Conservation (phyloP, 2,113 vertebrate genomes). For the Arizona elegans region DNA sequence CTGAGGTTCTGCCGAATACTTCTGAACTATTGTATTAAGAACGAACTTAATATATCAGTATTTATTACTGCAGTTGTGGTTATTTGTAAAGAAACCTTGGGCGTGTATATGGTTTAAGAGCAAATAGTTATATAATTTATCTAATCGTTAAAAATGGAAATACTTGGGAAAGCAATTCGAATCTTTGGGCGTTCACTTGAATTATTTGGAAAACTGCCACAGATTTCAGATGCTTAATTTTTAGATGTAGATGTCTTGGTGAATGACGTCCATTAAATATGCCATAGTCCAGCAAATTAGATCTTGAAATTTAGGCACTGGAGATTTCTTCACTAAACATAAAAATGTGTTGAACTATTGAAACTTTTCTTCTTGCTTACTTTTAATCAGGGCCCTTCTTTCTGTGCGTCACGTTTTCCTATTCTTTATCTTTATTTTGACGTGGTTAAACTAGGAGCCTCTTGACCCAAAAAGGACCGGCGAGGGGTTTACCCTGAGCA, state of each 20-base stretch:
- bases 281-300: background rate
- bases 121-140: background rate
- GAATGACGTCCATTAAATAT: background rate
- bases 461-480: background rate
- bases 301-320: background rate
- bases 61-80: background rate
- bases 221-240: background rate
- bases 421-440: background rate
- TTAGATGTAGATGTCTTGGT: background rate
- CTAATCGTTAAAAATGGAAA: background rate
- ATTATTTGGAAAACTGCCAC: background rate
- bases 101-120: background rate
- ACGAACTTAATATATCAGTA: background rate
- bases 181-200: background rate
- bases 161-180: background rate
- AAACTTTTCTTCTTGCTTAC: background rate
- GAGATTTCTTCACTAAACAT: background rate
- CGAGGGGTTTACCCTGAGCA: background rate
- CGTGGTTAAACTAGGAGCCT: background rate
- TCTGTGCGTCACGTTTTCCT: background rate
- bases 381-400: background rate
- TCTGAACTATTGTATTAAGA: background rate
- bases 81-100: background rate
- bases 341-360: background rate
- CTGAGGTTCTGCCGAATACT: background rate